These are phyloP conservation scores for Plestiodon gilberti DNA, from an alignment of 2,113 vertebrate genomes.

Conservation along the genomic window DNA sequence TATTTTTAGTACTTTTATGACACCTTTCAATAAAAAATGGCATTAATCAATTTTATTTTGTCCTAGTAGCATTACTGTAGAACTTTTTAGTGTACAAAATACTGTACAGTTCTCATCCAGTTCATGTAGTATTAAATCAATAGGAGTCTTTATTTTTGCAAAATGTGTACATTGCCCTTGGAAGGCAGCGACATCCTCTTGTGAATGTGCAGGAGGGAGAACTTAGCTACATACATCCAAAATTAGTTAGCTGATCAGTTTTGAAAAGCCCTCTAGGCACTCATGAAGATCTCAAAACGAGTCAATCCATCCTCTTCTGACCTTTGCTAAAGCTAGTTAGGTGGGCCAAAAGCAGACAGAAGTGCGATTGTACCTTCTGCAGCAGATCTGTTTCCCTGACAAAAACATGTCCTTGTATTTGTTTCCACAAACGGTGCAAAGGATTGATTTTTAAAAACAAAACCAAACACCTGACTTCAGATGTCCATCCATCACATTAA, in stretches of 20 bases:
- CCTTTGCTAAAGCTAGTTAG: constrained; percentile 52
- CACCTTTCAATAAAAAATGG: neutral
- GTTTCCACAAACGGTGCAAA: constrained; percentile 28
- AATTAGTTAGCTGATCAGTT: constrained; percentile 1
- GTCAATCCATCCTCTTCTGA: constrained; percentile 18
- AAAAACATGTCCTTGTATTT: constrained; percentile 3
- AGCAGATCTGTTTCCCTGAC: constrained; percentile 11
- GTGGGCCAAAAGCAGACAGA: constrained; percentile 31
- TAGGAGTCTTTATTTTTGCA: neutral
- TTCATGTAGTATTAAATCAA: neutral
- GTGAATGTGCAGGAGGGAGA: neutral
- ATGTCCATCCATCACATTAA: constrained; percentile 18
- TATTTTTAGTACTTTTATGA: neutral
- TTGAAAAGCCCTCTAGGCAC: constrained; percentile 15
- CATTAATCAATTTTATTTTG: neutral
- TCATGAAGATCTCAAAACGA: constrained; percentile 33
- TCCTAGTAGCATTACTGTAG: neutral
- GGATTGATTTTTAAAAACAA: neutral
- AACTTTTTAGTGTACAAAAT: neutral
- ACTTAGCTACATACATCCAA: neutral
- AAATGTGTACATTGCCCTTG: neutral
- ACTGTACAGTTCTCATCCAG: neutral
- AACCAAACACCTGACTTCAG: neutral
- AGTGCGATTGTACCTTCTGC: neutral
- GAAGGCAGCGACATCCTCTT: no score